Conservation (phyloP, 2,113 vertebrate species). For the Crotalus tigris region DNA sequence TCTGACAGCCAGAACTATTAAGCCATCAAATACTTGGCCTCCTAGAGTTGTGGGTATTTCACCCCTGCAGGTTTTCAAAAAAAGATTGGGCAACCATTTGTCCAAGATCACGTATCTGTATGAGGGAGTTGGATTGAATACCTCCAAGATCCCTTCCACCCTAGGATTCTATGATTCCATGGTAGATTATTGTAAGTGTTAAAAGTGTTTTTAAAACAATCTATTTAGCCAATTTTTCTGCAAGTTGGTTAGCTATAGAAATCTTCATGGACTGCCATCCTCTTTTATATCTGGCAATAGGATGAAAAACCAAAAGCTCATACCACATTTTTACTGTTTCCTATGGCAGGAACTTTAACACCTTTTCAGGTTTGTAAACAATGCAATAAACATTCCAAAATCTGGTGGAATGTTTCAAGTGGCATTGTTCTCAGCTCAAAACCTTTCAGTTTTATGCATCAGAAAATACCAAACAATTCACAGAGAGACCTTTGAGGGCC, state of each 20-base stretch:
- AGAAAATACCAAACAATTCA: not conserved
- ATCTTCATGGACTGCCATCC: not conserved
- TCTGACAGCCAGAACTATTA: no score
- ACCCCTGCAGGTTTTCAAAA: no score
- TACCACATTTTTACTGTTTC: not conserved
- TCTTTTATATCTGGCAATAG: not conserved
- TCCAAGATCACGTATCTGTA: no score
- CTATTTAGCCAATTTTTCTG: not conserved
- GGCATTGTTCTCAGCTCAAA: not conserved
- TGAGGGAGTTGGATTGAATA: no score
- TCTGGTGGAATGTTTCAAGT: not conserved
- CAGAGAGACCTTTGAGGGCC: not conserved
- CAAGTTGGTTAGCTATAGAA: not conserved
- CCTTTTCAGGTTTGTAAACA: not conserved
- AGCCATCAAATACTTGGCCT: no score
- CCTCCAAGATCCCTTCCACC: no score
- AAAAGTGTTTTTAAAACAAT: not conserved
- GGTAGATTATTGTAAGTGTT: not conserved
- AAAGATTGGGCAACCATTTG: no score
- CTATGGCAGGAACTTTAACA: not conserved
- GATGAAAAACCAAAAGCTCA: not conserved
- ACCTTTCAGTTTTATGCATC: not conserved
- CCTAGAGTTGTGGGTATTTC: no score
- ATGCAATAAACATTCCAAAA: not conserved
- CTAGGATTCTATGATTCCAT: not conserved